Base-by-base conservation (phyloP, 2,797 vertebrate genomes). In the Zenarchopterus dispar region DNA sequence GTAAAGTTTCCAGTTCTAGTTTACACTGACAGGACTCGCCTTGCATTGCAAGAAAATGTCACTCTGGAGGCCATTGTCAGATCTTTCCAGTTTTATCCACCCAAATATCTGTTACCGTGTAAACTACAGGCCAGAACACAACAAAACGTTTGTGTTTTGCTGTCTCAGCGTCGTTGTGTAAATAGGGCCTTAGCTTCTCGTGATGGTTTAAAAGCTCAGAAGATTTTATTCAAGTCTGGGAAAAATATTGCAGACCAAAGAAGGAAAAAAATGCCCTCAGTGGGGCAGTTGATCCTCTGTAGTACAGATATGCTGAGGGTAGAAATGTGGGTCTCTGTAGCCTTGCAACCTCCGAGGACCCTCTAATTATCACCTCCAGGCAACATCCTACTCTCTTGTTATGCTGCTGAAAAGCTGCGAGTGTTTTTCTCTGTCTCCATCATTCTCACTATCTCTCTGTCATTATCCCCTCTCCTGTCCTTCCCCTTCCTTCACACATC, bases 301-400 rank as follows among this genome's bases (percentile, higher is more conserved):
- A 53, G 66, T 64, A 47, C 11, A 53, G 58, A 61, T 54, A 17
- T 60, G 46, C 56, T 45, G 26, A 39, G 60, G 66, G 36, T 70
- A 74, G 59, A 62, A 56, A 50, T 62, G 53, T 70, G 65, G 19
- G 13, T 46, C 77, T 56, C 59, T 63, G 57, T 36, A 55, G 67
- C 75, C 53, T 56, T 61, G 16, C 52, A 55, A 67, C 59, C 71
- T 71, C 59, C 42, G 70, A 78, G 64, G 61, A 71, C 26, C 13
- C 41, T 67, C 47, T 83, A 79, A 86, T 88, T 76, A 78, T 70
- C 73, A 75, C 67, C 79, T 79, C 50, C 39, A 46, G 81, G 62
- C 65, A 19, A 19, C 67, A 42, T 62, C 49, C 48, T 23, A 11
- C 67, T 56, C 63, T 59, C 53, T 68, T 0, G 15, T 75, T 76